Evolutionary conservation across 2,888 invertebrate genomes (phyloP).

Genomic region (Chrysotoxum bicinctum): DNA sequence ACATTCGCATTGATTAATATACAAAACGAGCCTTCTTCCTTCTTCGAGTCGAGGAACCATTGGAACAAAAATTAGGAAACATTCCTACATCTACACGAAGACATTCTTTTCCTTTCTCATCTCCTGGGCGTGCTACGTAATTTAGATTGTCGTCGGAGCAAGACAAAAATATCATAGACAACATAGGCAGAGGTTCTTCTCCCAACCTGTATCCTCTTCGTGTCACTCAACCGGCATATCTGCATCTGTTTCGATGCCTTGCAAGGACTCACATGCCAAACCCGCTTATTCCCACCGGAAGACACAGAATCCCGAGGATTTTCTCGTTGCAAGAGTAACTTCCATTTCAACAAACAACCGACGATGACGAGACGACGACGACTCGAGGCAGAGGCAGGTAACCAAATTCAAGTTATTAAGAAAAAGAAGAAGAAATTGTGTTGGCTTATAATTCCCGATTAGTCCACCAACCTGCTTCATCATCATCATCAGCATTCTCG

Average conservation of each 20-base stretch:
- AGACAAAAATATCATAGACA: constrained; percentile 20
- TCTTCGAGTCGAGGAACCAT: neutral
- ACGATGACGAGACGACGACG: neutral
- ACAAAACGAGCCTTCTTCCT: neutral
- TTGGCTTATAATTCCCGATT: constrained; percentile 64
- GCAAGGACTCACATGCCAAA: constrained; percentile 37
- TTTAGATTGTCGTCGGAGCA: neutral
- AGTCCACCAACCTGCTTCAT: constrained; percentile 26
- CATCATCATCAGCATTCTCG: constrained; percentile 41
- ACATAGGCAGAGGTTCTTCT: constrained; percentile 33
- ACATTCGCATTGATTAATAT: neutral
- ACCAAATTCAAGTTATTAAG: constrained; percentile 59
- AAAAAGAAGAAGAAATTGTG: constrained; percentile 33
- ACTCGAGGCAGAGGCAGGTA: constrained; percentile 31
- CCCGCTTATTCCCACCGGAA: constrained; percentile 59
- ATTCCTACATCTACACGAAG: neutral
- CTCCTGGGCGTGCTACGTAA: constrained; percentile 45
- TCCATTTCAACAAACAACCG: neutral
- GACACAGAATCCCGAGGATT: constrained; percentile 35
- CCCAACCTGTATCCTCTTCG: constrained; percentile 15
- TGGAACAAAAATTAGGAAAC: neutral
- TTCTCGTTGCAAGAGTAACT: constrained; percentile 37
- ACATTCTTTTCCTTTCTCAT: constrained; percentile 30
- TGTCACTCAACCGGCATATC: constrained; percentile 46
- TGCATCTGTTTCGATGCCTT: constrained; percentile 25